Conservation (phyloP, 1,140 invertebrate species). For the Zaprionus gabonicus region DNA sequence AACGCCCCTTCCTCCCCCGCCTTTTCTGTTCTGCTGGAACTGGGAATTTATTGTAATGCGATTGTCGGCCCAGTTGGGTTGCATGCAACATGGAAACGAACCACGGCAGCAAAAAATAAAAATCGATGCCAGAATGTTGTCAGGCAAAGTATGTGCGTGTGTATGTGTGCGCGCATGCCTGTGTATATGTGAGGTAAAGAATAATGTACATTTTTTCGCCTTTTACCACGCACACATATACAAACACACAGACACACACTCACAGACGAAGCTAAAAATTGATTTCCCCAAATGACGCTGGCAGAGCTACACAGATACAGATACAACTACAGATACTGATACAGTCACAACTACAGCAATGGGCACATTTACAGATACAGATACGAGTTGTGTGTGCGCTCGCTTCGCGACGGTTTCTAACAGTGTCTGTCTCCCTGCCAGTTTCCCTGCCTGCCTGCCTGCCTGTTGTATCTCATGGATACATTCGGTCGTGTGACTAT, state of each 20-base stretch:
- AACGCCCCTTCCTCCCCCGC: conserved; percentile 10
- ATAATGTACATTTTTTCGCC: conserved; percentile 41
- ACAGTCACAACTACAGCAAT: conserved; percentile 29
- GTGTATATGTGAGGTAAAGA: conserved; percentile 31
- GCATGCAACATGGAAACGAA: conserved; percentile 46
- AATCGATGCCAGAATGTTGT: conserved; percentile 67
- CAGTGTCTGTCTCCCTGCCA: conserved; percentile 1
- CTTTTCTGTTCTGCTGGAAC: not conserved
- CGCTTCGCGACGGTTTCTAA: conserved; percentile 23
- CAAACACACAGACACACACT: conserved; percentile 48
- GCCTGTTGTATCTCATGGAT: conserved; percentile 64
- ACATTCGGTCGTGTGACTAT: conserved; percentile 42
- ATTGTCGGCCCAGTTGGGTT: conserved; percentile 56
- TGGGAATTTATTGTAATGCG: conserved; percentile 77
- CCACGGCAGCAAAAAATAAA: conserved; percentile 37
- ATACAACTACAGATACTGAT: conserved; percentile 37
- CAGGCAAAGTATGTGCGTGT: conserved; percentile 55
- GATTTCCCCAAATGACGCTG: conserved; percentile 70
- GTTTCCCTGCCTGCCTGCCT: not conserved
- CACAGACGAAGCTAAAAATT: conserved; percentile 66
- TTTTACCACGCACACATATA: conserved; percentile 27
- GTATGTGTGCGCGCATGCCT: conserved; percentile 11
- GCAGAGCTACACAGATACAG: conserved; percentile 46
- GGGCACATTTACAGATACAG: conserved; percentile 30
- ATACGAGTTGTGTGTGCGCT: conserved; percentile 2